phyloP scores from a whole-genome alignment of 2,113 vertebrate genomes.

The Syngnathus scovelli region DNA sequence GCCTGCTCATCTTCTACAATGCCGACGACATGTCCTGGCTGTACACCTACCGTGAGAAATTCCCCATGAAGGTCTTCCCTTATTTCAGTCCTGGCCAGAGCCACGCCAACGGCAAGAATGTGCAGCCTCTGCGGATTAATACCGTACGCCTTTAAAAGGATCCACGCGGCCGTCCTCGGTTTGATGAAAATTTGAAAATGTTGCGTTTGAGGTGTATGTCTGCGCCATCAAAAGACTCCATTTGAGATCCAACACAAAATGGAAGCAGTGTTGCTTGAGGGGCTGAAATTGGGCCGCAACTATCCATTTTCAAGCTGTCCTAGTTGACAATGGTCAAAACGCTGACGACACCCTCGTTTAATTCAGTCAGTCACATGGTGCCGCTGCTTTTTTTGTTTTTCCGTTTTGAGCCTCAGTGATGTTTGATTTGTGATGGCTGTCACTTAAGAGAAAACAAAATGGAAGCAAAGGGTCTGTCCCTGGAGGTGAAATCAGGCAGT shows the following conservation, averaged over 20 bases:
- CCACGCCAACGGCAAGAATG: slow-evolving; percentile 95
- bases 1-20: slow-evolving; percentile 96
- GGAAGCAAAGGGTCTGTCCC: not conserved
- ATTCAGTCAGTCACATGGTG: not conserved
- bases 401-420: not conserved
- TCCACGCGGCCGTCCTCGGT: not conserved
- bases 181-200: slow-evolving; percentile 21
- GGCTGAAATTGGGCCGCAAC: not conserved
- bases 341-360: no score
- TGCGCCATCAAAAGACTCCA: not conserved
- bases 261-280: not conserved
- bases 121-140: slow-evolving; percentile 93
- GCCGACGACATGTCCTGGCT: slow-evolving; percentile 99
- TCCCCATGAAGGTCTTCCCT: slow-evolving; percentile 85
- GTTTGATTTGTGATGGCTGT: not conserved
- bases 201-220: slow-evolving; percentile 2
- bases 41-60: slow-evolving; percentile 93
- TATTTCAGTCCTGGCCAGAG: slow-evolving; percentile 98
- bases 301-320: not conserved
- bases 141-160: slow-evolving; percentile 83
- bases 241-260: not conserved
- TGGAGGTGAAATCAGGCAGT: not conserved
- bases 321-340: not conserved
- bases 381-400: not conserved
- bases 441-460: not conserved